Percentiles rank a stretch among this genome's conserved stretches.
Evolutionary conservation across 1,140 invertebrate species (phyloP).

Genomic region (Sycophaga agraensis): DNA sequence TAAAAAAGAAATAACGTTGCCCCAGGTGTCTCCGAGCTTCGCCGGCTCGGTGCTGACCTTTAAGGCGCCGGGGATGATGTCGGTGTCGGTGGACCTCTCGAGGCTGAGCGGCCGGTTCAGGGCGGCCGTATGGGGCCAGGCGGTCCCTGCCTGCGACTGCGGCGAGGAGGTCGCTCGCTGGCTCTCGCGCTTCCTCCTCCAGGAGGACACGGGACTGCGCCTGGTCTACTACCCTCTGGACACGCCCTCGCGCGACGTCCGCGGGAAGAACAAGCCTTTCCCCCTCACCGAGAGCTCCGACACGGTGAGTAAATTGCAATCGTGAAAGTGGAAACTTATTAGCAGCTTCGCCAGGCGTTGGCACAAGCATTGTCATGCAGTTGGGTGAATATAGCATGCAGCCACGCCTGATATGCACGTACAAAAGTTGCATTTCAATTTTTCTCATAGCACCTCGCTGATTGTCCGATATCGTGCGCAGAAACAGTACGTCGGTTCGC

Average conservation of each 20-base stretch:
- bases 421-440: too few species aligned
- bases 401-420: too few species aligned
- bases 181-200: constrained; percentile 63
- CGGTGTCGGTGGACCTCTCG: constrained; percentile 57
- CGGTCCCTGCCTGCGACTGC: constrained; percentile 61
- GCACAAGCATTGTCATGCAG: too few species aligned
- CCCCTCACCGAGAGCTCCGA: constrained; percentile 35
- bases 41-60: constrained; percentile 54
- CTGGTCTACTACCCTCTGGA: constrained; percentile 63
- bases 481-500: too few species aligned
- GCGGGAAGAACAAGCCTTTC: constrained; percentile 40
- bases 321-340: too few species aligned
- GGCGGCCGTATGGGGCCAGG: constrained; percentile 56
- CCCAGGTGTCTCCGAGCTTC: constrained; percentile 50
- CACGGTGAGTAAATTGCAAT: constrained; percentile 46
- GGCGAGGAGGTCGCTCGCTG: constrained; percentile 64
- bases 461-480: too few species aligned
- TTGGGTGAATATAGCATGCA: too few species aligned
- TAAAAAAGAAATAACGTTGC: too few species aligned
- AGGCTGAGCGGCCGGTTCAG: constrained; percentile 52
- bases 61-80: constrained; percentile 56
- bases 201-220: constrained; percentile 59
- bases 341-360: too few species aligned
- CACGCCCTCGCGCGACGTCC: constrained; percentile 42
- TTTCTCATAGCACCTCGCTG: too few species aligned